Conservation (phyloP, 1,140 invertebrate species). For the Charaxes varanes region DNA sequence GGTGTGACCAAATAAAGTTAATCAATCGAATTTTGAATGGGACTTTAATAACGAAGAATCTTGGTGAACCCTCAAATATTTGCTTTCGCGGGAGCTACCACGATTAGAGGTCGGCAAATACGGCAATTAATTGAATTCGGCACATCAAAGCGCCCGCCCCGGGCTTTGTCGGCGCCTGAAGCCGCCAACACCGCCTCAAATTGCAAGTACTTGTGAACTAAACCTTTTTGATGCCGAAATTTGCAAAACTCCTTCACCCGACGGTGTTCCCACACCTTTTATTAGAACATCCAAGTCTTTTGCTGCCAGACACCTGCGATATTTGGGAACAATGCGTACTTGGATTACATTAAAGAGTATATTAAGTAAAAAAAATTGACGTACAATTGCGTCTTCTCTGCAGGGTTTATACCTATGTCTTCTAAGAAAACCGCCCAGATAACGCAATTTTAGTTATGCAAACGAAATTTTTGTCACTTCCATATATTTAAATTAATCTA, state of each 20-base stretch:
- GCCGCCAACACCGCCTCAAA: slow-evolving; percentile 50
- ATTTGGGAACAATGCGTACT: slow-evolving; percentile 28
- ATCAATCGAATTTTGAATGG: no score
- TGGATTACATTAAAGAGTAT: slow-evolving; percentile 29
- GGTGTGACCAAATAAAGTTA: no score
- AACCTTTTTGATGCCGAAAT: slow-evolving; percentile 19
- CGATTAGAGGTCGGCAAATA: slow-evolving; percentile 57
- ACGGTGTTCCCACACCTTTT: slow-evolving; percentile 33
- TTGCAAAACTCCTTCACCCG: slow-evolving; percentile 36
- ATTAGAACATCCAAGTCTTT: slow-evolving; percentile 15
- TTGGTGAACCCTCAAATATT: no score
- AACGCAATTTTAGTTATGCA: no score
- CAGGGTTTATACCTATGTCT: no score
- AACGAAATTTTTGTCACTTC: no score
- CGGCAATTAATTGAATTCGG: slow-evolving; percentile 72
- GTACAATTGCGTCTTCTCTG: no score
- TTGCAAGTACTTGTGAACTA: slow-evolving; percentile 31
- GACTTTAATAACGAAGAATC: no score
- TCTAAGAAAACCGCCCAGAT: no score
- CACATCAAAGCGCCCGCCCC: slow-evolving; percentile 57
- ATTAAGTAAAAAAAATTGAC: no score
- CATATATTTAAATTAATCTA: no score
- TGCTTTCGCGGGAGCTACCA: slow-evolving; percentile 61
- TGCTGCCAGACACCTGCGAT: slow-evolving; percentile 30
- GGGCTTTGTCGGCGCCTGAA: slow-evolving; percentile 61